phyloP scores from a whole-genome alignment of 2,113 vertebrate species.

The Catharus fuscescens region DNA sequence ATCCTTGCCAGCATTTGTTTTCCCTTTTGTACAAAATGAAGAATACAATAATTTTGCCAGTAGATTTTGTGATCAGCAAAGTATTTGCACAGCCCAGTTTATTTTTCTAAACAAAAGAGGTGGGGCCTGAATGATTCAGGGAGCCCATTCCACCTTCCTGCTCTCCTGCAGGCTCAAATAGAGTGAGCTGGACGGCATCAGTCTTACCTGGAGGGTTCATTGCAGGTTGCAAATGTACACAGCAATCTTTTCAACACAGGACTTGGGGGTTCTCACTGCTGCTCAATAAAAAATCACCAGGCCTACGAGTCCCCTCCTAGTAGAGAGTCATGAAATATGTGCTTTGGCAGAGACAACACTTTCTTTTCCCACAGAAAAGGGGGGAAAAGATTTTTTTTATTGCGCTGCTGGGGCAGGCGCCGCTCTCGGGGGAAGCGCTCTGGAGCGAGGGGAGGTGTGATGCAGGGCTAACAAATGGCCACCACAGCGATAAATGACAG shows the following conservation, averaged over 20 bases:
- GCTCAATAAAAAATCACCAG: background rate
- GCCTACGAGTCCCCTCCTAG: background rate
- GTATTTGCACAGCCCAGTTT: constrained; percentile 64
- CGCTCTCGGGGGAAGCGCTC: constrained; percentile 14
- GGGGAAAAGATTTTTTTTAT: background rate
- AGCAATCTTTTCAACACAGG: background rate
- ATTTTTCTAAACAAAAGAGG: constrained; percentile 72
- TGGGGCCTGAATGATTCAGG: constrained; percentile 59
- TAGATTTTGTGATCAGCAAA: constrained; percentile 71
- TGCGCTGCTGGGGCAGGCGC: background rate
- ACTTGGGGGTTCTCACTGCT: background rate
- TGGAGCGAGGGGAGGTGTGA: background rate
- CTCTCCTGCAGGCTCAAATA: background rate
- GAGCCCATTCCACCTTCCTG: background rate
- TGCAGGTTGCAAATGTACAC: background rate
- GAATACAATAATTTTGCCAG: constrained; percentile 60
- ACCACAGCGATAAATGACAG: background rate
- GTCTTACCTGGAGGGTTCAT: background rate
- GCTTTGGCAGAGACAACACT: constrained; percentile 45
- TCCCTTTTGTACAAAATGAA: constrained; percentile 61
- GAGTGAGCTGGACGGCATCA: background rate
- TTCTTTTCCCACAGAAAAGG: constrained; percentile 58
- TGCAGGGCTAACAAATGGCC: background rate
- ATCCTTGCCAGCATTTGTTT: constrained; percentile 63
- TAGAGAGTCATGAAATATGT: constrained; percentile 44